Evolutionary conservation across 2,113 vertebrate genomes (phyloP).

Genomic region (Anarhynchus alexandrinus): DNA sequence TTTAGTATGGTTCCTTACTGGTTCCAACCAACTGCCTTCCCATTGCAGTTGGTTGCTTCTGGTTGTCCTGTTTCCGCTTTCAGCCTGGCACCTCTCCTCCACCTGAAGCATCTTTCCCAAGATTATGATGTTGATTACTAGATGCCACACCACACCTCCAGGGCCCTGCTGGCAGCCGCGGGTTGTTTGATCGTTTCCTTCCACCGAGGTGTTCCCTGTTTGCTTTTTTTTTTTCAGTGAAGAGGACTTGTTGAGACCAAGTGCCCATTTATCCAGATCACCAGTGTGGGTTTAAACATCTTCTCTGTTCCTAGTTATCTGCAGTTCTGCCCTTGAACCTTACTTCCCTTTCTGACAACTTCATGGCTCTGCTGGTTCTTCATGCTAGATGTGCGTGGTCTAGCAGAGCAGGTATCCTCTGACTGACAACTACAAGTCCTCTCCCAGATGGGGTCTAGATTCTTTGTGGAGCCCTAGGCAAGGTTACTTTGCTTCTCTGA

Average conservation of each 20-base stretch:
- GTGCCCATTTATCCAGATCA: not conserved
- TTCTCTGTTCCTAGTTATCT: not conserved
- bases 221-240: not conserved
- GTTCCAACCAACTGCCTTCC: conserved; percentile 21
- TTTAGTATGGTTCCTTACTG: conserved; percentile 24
- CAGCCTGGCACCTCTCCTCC: not conserved
- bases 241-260: not conserved
- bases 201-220: not conserved
- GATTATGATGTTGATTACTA: not conserved
- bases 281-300: not conserved
- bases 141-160: not conserved
- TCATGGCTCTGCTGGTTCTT: not conserved
- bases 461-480: not conserved
- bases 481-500: not conserved
- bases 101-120: conserved; percentile 4
- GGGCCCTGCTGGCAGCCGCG: not conserved
- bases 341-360: not conserved
- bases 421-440: not conserved
- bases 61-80: not conserved
- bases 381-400: not conserved
- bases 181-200: not conserved
- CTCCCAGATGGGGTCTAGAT: not conserved
- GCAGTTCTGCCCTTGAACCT: not conserved
- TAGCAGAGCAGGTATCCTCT: not conserved
- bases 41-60: not conserved